Base-by-base conservation (phyloP, 1,140 invertebrate species). In the Telenomus remus region DNA sequence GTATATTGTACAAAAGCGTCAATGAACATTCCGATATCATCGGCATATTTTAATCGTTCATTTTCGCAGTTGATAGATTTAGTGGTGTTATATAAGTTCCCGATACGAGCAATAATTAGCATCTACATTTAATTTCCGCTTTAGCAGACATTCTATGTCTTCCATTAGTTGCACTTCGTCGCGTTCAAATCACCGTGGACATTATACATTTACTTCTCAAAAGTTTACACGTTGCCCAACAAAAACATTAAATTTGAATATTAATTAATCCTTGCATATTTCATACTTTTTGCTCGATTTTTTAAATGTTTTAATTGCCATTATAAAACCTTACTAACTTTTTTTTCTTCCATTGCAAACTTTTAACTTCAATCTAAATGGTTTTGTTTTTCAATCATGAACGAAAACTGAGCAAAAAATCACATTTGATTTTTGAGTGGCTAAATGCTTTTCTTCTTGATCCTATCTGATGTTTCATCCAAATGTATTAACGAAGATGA, bases 401-500 rank as follows among this genome's bases (percentile, higher is more conserved):
- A 27, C 19, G 19, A 27, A 27, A 27, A 27, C 37, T 11, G 37
- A 9, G 8, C n/a, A n/a, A 11, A n/a, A 11, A 39, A 39, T 39
- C 1, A 11, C 9, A 2, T 11, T 39, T 39, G 37, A 11, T n/a
- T 9, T 39, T 39, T 9, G n/a, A 11, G n/a, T 11, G 9, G 3
- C 37, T 54, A 63, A 50, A 51, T 39, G 14, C 34, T 56, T 63
- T 71, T 71, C 35, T n/a, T 15, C 53, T 27, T 13, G 44, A 61
- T 60, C 66, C n/a, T 19, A 56, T 27, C 19, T 27, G 57, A 56
- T 63, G 61, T 49, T 59, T 75, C 59, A 69, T 59, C 59, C 57
- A 69, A 69, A 69, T 69, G 69, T 39, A 75, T 75, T 75, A 75
- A 39, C 47, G 64, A 75, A 75, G 64, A 75, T 75, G 72, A 69